Base-by-base conservation (phyloP, 2,113 vertebrate genomes). In the Centrocercus urophasianus region DNA sequence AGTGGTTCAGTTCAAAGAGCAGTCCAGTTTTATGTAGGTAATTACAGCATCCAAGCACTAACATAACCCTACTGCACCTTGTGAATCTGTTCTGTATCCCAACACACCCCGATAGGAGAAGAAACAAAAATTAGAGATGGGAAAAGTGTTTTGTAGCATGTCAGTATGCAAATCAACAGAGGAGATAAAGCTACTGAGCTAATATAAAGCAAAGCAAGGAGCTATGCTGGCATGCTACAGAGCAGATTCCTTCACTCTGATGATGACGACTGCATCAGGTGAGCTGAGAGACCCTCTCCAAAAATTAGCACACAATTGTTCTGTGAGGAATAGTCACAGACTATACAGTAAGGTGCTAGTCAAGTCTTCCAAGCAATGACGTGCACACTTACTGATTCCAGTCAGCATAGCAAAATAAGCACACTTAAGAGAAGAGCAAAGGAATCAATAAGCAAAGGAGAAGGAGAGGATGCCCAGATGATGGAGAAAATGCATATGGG, bases 141-240 rank as follows among this genome's bases (percentile, higher is more conserved):
- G 14, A 79, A 47, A 79, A 64, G 80, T 36, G 28, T 88, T 93
- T 45, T 60, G n/a, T 42, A 72, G 28, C 20, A 47, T 8, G 6
- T 66, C 80, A 78, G 57, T 36, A 76, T 69, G 42, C 24, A 92
- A 83, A 90, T 56, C 64, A 64, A 64, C n/a, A 77, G 34, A 76
- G 67, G 60, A 95, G 78, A 43, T 8, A 60, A 56, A 91, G 45
- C 25, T 18, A 70, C 1, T 13, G 42, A 27, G 36, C 38, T 63
- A 83, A 82, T 15, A 47, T 36, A 95, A 92, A 89, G 50, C 48
- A 43, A 87, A 84, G 61, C 22, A 54, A 75, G 50, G 38, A 87
- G 22, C 13, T 56, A 6, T n/a, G 47, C 45, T 67, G 50, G 70
- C 38, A 50, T 5, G 32, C 42, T 82, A 61, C 56, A 88, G 30